Evolutionary conservation across 2,113 vertebrate genomes (phyloP).

Genomic region (Lamprotornis superbus): DNA sequence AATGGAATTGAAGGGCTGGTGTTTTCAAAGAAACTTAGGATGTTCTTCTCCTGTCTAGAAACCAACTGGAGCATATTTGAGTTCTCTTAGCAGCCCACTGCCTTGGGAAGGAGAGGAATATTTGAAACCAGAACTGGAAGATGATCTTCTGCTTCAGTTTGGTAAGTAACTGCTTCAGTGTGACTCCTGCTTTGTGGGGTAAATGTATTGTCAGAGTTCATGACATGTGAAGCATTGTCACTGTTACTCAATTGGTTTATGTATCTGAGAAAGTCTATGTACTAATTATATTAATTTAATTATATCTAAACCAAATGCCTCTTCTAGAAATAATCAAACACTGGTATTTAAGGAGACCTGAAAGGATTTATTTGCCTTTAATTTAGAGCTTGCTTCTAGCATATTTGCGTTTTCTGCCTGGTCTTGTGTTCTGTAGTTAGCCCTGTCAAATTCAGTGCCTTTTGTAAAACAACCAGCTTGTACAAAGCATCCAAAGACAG

Average conservation of each 20-base stretch:
- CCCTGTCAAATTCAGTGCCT: neutral
- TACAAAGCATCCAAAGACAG: neutral
- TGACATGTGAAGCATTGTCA: accelerated
- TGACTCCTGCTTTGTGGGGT: neutral
- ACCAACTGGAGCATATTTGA: conserved; percentile 76
- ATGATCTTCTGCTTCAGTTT: conserved; percentile 90
- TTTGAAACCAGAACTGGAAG: conserved; percentile 85
- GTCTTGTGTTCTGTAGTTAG: neutral
- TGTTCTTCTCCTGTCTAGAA: conserved; percentile 71
- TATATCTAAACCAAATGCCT: neutral
- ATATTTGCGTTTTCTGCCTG: neutral
- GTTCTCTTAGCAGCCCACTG: conserved; percentile 64
- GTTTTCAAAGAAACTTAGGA: neutral
- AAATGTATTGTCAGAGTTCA: neutral
- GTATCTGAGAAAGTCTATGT: accelerated
- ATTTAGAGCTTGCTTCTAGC: neutral
- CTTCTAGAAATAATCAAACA: neutral
- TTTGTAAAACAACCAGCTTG: neutral
- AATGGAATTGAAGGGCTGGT: neutral
- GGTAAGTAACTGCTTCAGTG: conserved; percentile 68
- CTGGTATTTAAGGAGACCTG: neutral
- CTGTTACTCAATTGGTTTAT: accelerated
- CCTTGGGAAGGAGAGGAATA: conserved; percentile 91
- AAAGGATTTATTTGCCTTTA: neutral
- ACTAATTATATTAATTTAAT: neutral